These are phyloP conservation scores for Anadara kagoshimensis DNA, from an alignment of 1,140 invertebrate genomes.

Conservation along the genomic window DNA sequence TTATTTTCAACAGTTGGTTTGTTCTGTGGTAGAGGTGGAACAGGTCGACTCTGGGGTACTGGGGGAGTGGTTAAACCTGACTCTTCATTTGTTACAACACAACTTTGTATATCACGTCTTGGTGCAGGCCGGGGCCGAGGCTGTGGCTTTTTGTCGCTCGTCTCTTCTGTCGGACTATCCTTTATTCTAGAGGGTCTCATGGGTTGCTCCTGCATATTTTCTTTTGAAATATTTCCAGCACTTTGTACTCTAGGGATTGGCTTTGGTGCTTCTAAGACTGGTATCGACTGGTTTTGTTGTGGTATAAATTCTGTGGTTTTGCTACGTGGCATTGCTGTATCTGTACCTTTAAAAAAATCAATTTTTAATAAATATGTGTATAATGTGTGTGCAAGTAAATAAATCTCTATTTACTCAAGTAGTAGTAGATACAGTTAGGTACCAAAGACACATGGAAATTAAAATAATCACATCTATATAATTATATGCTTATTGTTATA, in stretches of 20 bases:
- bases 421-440: no score
- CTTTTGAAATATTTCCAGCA: slow-evolving; percentile 48
- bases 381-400: no score
- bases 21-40: no score
- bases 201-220: slow-evolving; percentile 47
- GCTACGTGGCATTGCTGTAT: slow-evolving; percentile 47
- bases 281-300: slow-evolving; percentile 17
- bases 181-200: slow-evolving; percentile 23
- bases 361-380: no score
- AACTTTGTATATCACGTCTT: slow-evolving; percentile 44
- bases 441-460: no score
- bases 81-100: background rate
- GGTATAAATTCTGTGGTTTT: slow-evolving; percentile 64
- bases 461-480: no score
- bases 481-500: no score
- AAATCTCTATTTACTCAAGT: no score
- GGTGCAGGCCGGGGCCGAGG: slow-evolving; percentile 52
- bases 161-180: slow-evolving; percentile 45
- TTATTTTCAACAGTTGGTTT: no score
- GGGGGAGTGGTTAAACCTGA: background rate
- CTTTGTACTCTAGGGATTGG: slow-evolving; percentile 42
- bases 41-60: no score
- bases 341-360: no score
- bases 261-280: slow-evolving; percentile 25
- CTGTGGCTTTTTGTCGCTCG: slow-evolving; percentile 19